Evolutionary conservation across 2,113 vertebrate genomes (phyloP).

Genomic region (Daboia siamensis): DNA sequence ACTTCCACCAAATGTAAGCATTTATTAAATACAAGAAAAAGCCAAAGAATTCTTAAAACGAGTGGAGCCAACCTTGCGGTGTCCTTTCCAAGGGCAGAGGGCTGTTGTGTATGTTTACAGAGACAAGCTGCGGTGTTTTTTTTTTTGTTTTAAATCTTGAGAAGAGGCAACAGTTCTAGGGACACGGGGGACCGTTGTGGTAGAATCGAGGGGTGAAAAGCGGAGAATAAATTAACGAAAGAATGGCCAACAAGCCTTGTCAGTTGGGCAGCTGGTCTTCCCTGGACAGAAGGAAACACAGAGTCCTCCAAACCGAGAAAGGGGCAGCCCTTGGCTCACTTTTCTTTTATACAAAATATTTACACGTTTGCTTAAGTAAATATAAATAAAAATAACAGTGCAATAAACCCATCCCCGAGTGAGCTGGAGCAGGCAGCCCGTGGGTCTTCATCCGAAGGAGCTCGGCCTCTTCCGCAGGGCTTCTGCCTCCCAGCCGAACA

Average conservation of each 20-base stretch:
- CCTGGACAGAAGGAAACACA: rapidly evolving
- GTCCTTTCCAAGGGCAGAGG: not conserved
- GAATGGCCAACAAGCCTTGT: not conserved
- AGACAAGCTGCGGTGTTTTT: not conserved
- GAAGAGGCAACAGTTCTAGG: rapidly evolving
- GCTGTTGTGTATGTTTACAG: rapidly evolving
- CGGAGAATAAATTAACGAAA: not conserved
- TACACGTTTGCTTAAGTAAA: not conserved
- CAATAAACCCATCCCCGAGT: not conserved
- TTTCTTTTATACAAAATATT: conserved; percentile 17
- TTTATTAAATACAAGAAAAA: conserved; percentile 30
- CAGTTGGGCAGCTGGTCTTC: rapidly evolving
- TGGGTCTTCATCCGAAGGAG: rapidly evolving
- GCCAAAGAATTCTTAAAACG: not conserved
- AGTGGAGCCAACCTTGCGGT: not conserved
- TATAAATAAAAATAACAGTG: not conserved
- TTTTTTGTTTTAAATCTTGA: not conserved
- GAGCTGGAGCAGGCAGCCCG: not conserved
- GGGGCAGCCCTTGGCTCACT: rapidly evolving
- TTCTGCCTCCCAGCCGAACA: conserved; percentile 3
- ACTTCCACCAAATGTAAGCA: conserved; percentile 4
- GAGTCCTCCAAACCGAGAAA: rapidly evolving
- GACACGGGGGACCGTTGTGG: rapidly evolving
- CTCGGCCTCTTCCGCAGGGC: rapidly evolving
- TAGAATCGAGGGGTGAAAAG: rapidly evolving